Conservation (phyloP, 1,140 invertebrate genomes). For the Trichomalopsis sarcophagae region DNA sequence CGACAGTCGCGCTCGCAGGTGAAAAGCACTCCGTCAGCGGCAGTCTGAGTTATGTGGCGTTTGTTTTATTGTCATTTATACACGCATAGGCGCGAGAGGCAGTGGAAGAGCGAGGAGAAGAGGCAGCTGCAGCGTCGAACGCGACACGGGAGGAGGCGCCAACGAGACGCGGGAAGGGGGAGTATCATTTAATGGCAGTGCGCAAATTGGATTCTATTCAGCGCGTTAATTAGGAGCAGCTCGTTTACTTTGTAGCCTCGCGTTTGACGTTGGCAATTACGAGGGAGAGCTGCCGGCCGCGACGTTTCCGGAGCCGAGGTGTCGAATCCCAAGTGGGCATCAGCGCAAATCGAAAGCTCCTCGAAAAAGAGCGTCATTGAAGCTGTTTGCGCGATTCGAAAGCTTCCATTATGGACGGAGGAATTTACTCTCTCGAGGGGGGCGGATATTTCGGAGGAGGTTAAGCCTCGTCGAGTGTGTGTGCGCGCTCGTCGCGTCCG, state of each 20-base stretch:
- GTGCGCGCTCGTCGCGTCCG: constrained; percentile 29
- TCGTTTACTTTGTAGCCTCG: constrained; percentile 48
- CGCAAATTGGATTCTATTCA: constrained; percentile 55
- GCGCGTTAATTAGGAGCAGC: constrained; percentile 45
- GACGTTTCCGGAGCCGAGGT: not conserved
- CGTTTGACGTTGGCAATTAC: constrained; percentile 38
- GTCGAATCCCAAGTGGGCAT: constrained; percentile 1
- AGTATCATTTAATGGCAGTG: constrained; percentile 53
- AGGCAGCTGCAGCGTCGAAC: not conserved
- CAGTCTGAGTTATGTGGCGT: constrained; percentile 47
- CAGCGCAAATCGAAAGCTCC: constrained; percentile 12
- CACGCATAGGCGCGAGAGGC: too few species aligned
- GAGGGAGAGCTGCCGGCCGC: too few species aligned
- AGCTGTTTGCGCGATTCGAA: constrained; percentile 49
- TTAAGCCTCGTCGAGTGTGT: constrained; percentile 22
- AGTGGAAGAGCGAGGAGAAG: not conserved
- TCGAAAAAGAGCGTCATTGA: constrained; percentile 33
- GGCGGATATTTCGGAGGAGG: constrained; percentile 63
- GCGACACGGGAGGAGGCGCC: not conserved
- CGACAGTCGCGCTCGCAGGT: not conserved
- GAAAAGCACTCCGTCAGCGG: constrained; percentile 20
- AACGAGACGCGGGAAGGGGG: not conserved
- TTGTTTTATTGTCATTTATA: constrained; percentile 51
- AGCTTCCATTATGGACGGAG: constrained; percentile 43
- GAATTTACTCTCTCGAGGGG: not conserved